Conservation (phyloP, 2,888 invertebrate species). For the Andricus quercusramuli region DNA sequence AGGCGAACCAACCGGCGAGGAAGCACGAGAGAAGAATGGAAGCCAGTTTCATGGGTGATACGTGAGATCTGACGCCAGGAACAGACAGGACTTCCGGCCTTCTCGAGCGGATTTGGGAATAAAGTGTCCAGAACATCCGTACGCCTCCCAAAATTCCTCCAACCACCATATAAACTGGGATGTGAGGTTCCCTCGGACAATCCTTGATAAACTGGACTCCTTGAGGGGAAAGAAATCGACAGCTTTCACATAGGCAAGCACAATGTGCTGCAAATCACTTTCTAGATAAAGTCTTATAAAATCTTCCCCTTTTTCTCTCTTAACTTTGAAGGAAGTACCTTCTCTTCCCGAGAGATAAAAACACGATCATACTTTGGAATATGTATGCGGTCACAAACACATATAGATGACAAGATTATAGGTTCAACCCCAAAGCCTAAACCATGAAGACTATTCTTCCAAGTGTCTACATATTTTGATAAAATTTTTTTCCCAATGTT, state of each 20-base stretch:
- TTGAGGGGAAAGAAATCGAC: conserved; percentile 72
- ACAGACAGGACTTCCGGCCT: conserved; percentile 72
- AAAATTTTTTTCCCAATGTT: background rate
- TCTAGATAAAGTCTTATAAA: background rate
- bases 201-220: conserved; percentile 89
- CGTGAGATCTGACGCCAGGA: conserved; percentile 71
- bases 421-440: background rate
- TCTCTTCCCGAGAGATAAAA: background rate
- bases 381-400: background rate
- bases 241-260: background rate
- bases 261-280: background rate
- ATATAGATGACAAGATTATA: background rate
- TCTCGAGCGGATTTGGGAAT: conserved; percentile 72
- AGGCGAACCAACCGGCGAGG: conserved; percentile 87
- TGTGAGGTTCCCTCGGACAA: conserved; percentile 88
- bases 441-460: background rate
- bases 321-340: background rate
- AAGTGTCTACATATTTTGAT: background rate
- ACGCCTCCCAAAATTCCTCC: conserved; percentile 88
- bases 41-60: conserved; percentile 82
- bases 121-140: conserved; percentile 80
- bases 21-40: conserved; percentile 85
- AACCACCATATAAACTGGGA: conserved; percentile 92
- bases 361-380: background rate
- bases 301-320: background rate